These are phyloP conservation scores for Tragelaphus strepsiceros DNA, from an alignment of 2,113 vertebrate species.

Conservation along the genomic window DNA sequence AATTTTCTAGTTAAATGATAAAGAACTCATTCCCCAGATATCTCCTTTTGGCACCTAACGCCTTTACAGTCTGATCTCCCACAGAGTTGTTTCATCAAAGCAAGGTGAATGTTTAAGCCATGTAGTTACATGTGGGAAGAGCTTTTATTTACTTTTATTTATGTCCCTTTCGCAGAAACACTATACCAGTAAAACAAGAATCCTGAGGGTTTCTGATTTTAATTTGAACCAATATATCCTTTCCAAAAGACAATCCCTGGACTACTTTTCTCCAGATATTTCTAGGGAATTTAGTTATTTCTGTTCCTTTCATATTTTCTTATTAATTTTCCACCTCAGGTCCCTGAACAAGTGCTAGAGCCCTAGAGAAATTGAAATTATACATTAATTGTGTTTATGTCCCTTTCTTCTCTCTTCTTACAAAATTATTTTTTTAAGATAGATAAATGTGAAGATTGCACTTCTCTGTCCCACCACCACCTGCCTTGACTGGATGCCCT, in stretches of 20 bases:
- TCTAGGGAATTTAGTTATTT: not conserved
- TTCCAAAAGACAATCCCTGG: not conserved
- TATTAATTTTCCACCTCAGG: not conserved
- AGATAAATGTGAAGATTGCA: not conserved
- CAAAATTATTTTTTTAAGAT: not conserved
- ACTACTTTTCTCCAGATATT: not conserved
- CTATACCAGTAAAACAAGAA: not conserved
- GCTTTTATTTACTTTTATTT: not conserved
- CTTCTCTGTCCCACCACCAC: accelerated
- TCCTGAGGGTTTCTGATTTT: not conserved
- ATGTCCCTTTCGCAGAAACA: not conserved
- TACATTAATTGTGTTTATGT: not conserved
- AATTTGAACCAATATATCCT: not conserved
- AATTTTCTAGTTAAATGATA: slow-evolving; percentile 65
- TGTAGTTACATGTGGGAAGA: not conserved
- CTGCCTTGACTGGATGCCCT: not conserved
- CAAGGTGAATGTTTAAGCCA: not conserved
- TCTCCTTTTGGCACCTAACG: not conserved
- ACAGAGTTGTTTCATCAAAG: not conserved
- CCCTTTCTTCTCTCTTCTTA: not conserved
- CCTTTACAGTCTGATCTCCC: not conserved
- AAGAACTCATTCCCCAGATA: slow-evolving; percentile 46
- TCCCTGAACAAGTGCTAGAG: not conserved
- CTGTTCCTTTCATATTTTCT: not conserved
- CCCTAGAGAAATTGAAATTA: not conserved